These are phyloP conservation scores for Athalia cordata DNA, from an alignment of 2,888 invertebrate species.

Conservation along the genomic window DNA sequence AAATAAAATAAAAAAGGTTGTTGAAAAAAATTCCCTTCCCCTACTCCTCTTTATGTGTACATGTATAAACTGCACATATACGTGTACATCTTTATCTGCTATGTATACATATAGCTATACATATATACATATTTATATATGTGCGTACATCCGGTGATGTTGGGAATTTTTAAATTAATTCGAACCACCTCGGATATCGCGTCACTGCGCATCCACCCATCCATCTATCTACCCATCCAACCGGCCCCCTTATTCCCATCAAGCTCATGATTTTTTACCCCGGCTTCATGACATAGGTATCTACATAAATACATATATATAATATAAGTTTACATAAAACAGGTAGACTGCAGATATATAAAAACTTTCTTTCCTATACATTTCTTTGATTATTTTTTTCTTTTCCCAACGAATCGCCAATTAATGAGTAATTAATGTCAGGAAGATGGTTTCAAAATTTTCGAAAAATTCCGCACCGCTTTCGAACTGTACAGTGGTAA, in stretches of 20 bases:
- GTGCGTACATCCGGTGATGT: conserved; percentile 14
- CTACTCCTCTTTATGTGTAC: not conserved
- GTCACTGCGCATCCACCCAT: conserved; percentile 29
- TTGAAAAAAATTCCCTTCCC: not conserved
- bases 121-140: not conserved
- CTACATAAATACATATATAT: not conserved
- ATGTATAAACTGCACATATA: not conserved
- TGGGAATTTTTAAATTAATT: conserved; percentile 42
- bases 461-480: too few species aligned
- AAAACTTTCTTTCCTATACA: too few species aligned
- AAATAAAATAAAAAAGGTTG: conserved; percentile 2
- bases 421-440: too few species aligned
- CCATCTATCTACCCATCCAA: conserved; percentile 4
- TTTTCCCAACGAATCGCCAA: too few species aligned
- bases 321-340: too few species aligned
- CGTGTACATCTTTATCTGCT: too few species aligned
- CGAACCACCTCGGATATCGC: conserved; percentile 18
- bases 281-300: not conserved
- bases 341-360: too few species aligned
- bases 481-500: too few species aligned
- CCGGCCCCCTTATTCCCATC: not conserved
- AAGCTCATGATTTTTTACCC: not conserved
- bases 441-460: too few species aligned
- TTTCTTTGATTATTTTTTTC: too few species aligned
- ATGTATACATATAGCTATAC: not conserved